These are phyloP conservation scores for Bradypodion pumilum DNA, from an alignment of 2,797 vertebrate genomes.

Conservation along the genomic window DNA sequence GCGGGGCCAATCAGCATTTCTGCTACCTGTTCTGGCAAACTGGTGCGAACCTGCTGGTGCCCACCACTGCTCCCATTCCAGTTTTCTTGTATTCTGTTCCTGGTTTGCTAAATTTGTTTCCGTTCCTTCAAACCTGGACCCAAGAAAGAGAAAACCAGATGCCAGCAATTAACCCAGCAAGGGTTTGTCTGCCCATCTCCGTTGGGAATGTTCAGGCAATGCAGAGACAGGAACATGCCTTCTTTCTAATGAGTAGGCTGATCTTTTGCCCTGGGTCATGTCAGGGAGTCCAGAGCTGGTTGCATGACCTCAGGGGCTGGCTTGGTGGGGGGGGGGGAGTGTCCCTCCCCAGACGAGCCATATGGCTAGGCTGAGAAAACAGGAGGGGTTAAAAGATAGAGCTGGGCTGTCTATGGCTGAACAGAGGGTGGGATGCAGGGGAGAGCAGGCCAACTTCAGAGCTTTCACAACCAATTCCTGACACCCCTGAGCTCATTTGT, in stretches of 20 bases:
- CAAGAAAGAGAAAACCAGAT: not conserved
- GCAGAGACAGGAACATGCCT: not conserved
- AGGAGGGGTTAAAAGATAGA: not conserved
- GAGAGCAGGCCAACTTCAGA: too few species aligned
- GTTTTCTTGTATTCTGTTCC: not conserved
- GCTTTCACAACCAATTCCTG: not conserved
- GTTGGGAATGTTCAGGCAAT: not conserved
- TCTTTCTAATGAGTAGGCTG: conserved; percentile 1
- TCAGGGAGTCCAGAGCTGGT: not conserved
- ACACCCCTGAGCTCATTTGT: too few species aligned
- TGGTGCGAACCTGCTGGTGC: too few species aligned
- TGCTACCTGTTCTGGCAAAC: too few species aligned
- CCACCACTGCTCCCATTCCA: not conserved
- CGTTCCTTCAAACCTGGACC: not conserved
- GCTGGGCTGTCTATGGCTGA: not conserved
- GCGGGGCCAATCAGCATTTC: too few species aligned
- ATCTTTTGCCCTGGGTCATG: not conserved
- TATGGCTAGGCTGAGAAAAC: not conserved
- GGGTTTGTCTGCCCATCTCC: not conserved
- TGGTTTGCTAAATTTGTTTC: not conserved
- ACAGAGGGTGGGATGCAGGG: too few species aligned
- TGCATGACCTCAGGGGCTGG: not conserved
- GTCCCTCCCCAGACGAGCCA: not conserved
- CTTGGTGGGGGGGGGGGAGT: not conserved
- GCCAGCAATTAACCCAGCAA: conserved; percentile 14